phyloP scores from a whole-genome alignment of 2,888 invertebrate genomes.

The Lacanobia oleracea region DNA sequence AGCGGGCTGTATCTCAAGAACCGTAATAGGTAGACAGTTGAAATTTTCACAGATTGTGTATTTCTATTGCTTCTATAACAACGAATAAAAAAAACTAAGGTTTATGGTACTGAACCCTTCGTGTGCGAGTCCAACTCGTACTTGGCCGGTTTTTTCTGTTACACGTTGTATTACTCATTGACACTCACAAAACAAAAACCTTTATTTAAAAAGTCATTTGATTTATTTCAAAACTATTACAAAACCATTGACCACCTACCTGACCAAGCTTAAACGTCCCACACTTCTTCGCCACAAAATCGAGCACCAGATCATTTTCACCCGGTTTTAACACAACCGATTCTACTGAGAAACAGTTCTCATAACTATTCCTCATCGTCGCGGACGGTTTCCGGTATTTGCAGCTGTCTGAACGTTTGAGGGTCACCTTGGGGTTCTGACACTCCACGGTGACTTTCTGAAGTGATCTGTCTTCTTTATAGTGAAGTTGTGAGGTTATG shows the following conservation, averaged over 20 bases:
- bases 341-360: conserved; percentile 89
- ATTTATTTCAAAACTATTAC: too few relatives aligned
- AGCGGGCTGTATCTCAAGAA: too few relatives aligned
- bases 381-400: conserved; percentile 93
- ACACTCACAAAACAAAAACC: too few relatives aligned
- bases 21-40: too few relatives aligned
- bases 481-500: conserved; percentile 93
- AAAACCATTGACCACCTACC: conserved; percentile 23
- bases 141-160: too few relatives aligned
- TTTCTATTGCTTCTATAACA: too few relatives aligned
- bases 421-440: conserved; percentile 91
- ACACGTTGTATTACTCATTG: too few relatives aligned
- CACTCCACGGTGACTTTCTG: conserved; percentile 94
- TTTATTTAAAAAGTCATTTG: too few relatives aligned
- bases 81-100: too few relatives aligned
- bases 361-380: conserved; percentile 92
- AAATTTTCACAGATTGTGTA: too few relatives aligned
- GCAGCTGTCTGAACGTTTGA: conserved; percentile 93
- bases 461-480: conserved; percentile 95
- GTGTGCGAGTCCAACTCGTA: too few relatives aligned
- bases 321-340: conserved; percentile 92
- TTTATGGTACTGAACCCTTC: too few relatives aligned
- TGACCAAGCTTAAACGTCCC: conserved; percentile 94
- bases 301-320: conserved; percentile 91
- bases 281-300: conserved; percentile 91